These are phyloP conservation scores for Ifrita kowaldi DNA, from an alignment of 2,113 vertebrate genomes.

Conservation along the genomic window DNA sequence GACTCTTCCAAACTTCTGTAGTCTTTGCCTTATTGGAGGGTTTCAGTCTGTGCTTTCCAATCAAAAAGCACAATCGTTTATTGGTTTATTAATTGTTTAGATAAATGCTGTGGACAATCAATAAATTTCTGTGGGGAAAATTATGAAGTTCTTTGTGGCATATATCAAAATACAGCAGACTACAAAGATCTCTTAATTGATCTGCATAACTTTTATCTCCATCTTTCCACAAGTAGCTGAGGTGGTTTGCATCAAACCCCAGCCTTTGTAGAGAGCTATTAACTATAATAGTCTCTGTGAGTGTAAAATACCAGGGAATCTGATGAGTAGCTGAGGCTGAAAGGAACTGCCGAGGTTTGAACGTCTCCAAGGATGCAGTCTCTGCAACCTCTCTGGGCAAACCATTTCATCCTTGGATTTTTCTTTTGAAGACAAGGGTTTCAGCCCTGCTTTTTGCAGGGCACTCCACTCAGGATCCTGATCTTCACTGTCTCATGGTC, in stretches of 20 bases:
- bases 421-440: background rate
- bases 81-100: conserved; percentile 61
- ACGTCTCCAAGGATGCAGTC: background rate
- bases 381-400: background rate
- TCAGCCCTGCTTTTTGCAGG: background rate
- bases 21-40: conserved; percentile 50
- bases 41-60: conserved; percentile 61
- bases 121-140: conserved; percentile 59
- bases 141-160: conserved; percentile 60
- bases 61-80: conserved; percentile 54
- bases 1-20: background rate
- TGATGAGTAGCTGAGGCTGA: background rate
- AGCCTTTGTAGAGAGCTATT: conserved; percentile 76
- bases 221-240: conserved; percentile 74
- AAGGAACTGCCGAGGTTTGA: background rate
- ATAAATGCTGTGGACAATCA: conserved; percentile 62
- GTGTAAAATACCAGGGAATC: conserved; percentile 62
- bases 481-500: background rate
- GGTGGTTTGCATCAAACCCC: conserved; percentile 68
- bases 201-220: conserved; percentile 29
- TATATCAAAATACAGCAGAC: conserved; percentile 74
- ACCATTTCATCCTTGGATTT: background rate
- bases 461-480: background rate
- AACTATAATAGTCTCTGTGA: conserved; percentile 65
- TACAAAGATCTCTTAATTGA: conserved; percentile 69